Percentiles rank a stretch among this genome's conserved stretches.
Evolutionary conservation across 2,113 vertebrate species (phyloP).

Genomic region (Lathamus discolor): DNA sequence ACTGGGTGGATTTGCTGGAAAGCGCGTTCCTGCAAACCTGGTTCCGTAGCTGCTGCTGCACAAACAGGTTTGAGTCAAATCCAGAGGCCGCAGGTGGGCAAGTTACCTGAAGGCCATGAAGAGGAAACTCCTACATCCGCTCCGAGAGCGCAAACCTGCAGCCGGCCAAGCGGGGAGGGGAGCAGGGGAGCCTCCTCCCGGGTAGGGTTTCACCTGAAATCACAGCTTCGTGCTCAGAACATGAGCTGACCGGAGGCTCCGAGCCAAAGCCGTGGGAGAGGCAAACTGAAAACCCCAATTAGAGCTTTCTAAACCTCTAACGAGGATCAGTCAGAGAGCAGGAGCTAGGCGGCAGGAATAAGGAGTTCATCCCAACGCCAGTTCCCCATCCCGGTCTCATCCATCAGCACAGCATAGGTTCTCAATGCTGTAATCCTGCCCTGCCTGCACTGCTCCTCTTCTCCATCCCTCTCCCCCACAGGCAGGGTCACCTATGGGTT

Average conservation of each 20-base stretch:
- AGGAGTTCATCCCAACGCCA: neutral
- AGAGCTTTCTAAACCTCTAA: neutral
- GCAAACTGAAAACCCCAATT: neutral
- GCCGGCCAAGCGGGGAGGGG: neutral
- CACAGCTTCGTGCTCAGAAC: neutral
- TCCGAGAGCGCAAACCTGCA: rapidly evolving
- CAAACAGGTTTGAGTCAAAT: conserved; percentile 18
- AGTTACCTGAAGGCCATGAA: conserved; percentile 53
- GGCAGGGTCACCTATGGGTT: neutral
- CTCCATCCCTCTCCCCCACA: neutral
- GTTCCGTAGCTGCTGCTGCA: neutral
- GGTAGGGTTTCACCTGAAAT: conserved; percentile 40
- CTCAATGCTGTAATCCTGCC: neutral
- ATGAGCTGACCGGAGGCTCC: neutral
- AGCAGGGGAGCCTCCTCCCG: neutral
- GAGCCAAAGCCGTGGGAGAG: neutral
- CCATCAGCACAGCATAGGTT: neutral
- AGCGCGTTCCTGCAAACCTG: neutral
- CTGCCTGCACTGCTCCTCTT: neutral
- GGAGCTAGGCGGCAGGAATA: neutral
- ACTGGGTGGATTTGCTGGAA: neutral
- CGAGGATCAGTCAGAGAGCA: rapidly evolving
- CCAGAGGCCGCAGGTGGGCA: conserved; percentile 24
- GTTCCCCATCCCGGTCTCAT: neutral
- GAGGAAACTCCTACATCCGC: conserved; percentile 57